Conservation (phyloP, 2,888 invertebrate species). For the Drosophila acutilabella region DNA sequence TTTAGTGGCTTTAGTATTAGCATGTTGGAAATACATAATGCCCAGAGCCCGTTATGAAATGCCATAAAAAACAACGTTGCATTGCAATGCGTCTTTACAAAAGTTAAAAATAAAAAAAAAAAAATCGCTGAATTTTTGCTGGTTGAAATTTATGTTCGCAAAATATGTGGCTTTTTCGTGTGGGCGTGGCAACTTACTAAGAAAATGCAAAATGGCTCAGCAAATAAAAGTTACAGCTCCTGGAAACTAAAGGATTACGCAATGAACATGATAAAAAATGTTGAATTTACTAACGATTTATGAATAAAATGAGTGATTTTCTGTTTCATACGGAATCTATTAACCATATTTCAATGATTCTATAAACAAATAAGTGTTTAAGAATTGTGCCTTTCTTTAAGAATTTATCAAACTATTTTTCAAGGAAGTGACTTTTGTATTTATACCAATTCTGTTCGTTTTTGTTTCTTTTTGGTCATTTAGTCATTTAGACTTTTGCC, state of each 20-base stretch:
- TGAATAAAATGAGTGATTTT: too few species aligned
- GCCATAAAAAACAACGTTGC: slow-evolving; percentile 54
- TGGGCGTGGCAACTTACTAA: slow-evolving; percentile 24
- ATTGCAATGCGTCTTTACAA: slow-evolving; percentile 43
- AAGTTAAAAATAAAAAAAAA: slow-evolving; percentile 10
- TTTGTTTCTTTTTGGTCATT: background rate
- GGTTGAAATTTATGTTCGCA: slow-evolving; percentile 63
- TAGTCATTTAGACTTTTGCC: slow-evolving; percentile 11
- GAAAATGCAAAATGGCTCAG: slow-evolving; percentile 26
- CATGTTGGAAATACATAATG: slow-evolving; percentile 68
- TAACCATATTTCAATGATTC: too few species aligned
- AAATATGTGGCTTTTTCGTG: slow-evolving; percentile 61
- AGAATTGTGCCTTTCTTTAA: too few species aligned
- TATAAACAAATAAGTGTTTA: too few species aligned
- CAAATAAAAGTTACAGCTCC: slow-evolving; percentile 22
- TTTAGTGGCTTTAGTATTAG: slow-evolving; percentile 76
- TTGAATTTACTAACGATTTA: background rate
- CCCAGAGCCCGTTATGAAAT: slow-evolving; percentile 40
- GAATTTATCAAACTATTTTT: too few species aligned
- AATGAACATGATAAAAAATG: background rate
- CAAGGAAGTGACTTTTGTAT: too few species aligned
- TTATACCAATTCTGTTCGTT: too few species aligned
- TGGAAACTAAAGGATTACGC: slow-evolving; percentile 2
- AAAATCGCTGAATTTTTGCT: slow-evolving; percentile 28
- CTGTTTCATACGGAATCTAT: too few species aligned